phyloP scores from a whole-genome alignment of 2,888 invertebrate species.

The Agrotis ipsilon region DNA sequence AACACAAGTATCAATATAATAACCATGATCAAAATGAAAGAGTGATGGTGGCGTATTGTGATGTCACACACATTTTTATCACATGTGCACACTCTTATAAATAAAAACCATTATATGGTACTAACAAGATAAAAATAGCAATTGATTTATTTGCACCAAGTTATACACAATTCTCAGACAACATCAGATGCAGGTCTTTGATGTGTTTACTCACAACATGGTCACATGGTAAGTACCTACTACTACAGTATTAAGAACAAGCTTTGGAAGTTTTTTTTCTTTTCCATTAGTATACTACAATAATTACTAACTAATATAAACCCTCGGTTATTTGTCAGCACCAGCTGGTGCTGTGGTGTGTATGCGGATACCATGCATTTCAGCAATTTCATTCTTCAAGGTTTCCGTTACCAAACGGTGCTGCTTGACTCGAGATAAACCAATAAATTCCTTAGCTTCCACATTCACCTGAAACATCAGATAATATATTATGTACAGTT shows the following conservation, averaged over 20 bases:
- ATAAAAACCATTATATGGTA: no score
- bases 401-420: slow-evolving; percentile 94
- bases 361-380: slow-evolving; percentile 96
- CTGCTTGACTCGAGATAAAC: slow-evolving; percentile 93
- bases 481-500: not conserved
- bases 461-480: slow-evolving; percentile 87
- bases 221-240: no score
- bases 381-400: slow-evolving; percentile 94
- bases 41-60: no score
- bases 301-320: slow-evolving; percentile 47
- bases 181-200: no score
- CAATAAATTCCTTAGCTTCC: slow-evolving; percentile 93
- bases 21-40: no score
- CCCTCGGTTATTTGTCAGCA: slow-evolving; percentile 57
- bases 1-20: no score
- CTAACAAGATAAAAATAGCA: no score
- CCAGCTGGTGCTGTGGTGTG: slow-evolving; percentile 91
- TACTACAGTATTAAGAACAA: slow-evolving; percentile 4
- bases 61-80: no score
- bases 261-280: slow-evolving; percentile 8
- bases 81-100: no score
- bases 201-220: no score
- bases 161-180: no score
- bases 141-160: no score
- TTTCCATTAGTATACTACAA: slow-evolving; percentile 24